Evolutionary conservation across 2,888 invertebrate species (phyloP).

Genomic region (Hyles lineata): DNA sequence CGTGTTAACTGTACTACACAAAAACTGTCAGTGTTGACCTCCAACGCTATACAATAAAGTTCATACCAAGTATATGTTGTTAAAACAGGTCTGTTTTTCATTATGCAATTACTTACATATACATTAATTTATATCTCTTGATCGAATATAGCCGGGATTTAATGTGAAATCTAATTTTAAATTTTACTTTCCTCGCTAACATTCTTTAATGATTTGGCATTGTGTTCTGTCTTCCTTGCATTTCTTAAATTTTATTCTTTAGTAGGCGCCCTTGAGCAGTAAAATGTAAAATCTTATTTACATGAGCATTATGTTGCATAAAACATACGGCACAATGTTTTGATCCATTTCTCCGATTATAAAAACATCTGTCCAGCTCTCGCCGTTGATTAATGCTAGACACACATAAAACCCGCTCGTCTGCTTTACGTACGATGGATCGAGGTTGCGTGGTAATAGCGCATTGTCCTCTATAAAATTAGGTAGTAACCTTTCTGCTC

Average conservation of each 20-base stretch:
- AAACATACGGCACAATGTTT: background rate
- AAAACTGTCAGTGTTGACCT: background rate
- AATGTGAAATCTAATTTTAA: background rate
- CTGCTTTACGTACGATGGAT: constrained; percentile 9
- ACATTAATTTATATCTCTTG: too few species aligned
- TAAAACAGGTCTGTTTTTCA: constrained; percentile 4
- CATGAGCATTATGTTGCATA: background rate
- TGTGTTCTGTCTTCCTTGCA: background rate
- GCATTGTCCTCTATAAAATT: constrained; percentile 23
- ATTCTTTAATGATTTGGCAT: background rate
- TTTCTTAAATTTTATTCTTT: background rate
- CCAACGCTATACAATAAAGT: background rate
- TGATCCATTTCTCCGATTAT: background rate
- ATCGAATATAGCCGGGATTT: background rate
- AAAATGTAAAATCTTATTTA: background rate
- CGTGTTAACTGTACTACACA: background rate
- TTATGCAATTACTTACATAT: constrained; percentile 2
- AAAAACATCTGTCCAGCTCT: constrained; percentile 15
- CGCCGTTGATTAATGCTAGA: constrained; percentile 4
- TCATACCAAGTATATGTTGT: constrained; percentile 4
- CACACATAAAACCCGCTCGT: background rate
- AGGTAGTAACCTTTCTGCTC: constrained; percentile 1
- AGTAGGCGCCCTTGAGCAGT: background rate
- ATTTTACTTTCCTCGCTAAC: background rate
- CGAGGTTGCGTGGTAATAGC: constrained; percentile 18